Evolutionary conservation across 2,113 vertebrate genomes (phyloP), one percentile per base, ranked within the genome.

Genomic region (Rhabdornis inornatus): DNA sequence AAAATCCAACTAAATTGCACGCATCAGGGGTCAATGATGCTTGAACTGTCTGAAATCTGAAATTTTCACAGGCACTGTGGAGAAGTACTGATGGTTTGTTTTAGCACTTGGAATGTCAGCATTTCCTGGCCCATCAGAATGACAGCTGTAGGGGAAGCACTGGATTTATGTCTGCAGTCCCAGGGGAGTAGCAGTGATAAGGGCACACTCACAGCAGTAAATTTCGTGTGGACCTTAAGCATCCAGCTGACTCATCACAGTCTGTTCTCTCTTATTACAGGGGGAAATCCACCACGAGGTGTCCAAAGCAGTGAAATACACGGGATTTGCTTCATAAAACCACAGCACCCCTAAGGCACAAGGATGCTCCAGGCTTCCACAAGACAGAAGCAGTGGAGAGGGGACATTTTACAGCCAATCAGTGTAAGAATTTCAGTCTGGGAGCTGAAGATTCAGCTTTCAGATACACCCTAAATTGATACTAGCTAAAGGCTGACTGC

Each of bases 201-300:
- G 71, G 75, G 64, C 70, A 77, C 74, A 78, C 52, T 44, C 75
- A 70, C 4, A 2, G 90, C 69, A 75, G 24, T 24, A 56, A 27
- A 89, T 90, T 75, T 15, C 17, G 14, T 18, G 7, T 9, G 66
- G 31, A 68, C 76, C 56, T 60, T 2, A n/a, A 66, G 31, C 3
- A 28, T 91, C 70, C 61, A 72, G 90, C 93, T 84, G 92, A 89
- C 86, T 96, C 80, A 85, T 37, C 93, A 83, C 40, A 52, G 68
- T 7, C 37, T 15, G 56, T 56, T 77, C n/a, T 69, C 35, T 33
- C 59, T 50, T 55, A 24, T 30, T 69, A 15, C 4, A 14, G 18
- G 15, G 18, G 27, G 6, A 16, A 64, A 75, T 22, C 15, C 45
- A 74, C 35, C 27, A 25, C 0, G 37, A 52, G 89, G 33, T 2